Evolutionary conservation across 2,888 invertebrate species (phyloP), one percentile per base, ranked within the genome.

Genomic region (Hirtodrosophila confusa): DNA sequence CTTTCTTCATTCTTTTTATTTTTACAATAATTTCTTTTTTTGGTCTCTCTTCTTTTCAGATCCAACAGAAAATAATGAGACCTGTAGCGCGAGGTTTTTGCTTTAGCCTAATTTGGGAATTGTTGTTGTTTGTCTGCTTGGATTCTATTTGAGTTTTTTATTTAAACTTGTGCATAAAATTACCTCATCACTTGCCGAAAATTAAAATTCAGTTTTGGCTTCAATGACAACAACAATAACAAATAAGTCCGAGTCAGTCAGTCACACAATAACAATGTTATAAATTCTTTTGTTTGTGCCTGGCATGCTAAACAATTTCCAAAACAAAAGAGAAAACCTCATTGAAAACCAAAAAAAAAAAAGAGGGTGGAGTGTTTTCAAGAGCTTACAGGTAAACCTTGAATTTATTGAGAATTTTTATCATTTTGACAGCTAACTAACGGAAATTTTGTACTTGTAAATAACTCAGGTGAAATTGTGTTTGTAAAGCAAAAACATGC

Each of bases 211-310:
- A 68, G 69, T 71, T 78, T 82, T 73, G 44, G 57, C 60, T 68
- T 63, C 62, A 63, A 58, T 56, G 56, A 70, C 75, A 73, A 55
- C 60, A 66, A 65, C 75, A 73, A 55, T 56, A 66, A 65, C 50
- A 53, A 55, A 58, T 29, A 69, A 69, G 37, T 62, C 56, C 53
- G 43, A 48, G 40, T 57, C 55, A 56, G 48, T 17, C 17, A 57
- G 44, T 27, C 55, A 36, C 39, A 60, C 54, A 79, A 72, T 51
- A 69, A 69, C 70, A 86, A 73, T 78, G 78, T 69, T 74, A 80
- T 88, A 88, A 88, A 88, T 85, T 85, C 88, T 74, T 83, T 85
- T 85, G 74, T 85, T 50, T 86, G 88, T 78, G 88, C 65, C 58
- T 69, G 62, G 84, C 64, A 86, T 85, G 68, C 62, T 80, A 80